Evolutionary conservation across 2,888 invertebrate species (phyloP), one percentile per base, ranked within the genome.

Genomic region (Xanthia togata): DNA sequence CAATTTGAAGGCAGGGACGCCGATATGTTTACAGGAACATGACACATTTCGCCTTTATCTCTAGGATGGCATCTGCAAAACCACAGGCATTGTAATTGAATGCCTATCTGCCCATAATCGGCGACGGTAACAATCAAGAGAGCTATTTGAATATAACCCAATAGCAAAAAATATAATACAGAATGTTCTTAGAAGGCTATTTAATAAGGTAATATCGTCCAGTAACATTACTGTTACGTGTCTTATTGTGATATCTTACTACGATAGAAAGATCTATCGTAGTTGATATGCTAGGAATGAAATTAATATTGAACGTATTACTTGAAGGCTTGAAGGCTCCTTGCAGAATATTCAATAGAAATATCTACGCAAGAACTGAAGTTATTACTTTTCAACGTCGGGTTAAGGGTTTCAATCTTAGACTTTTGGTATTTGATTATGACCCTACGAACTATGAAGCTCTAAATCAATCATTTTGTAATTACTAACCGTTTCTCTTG

Each of bases 341-440:
- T 47, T 41, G 41, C 35, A 44, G 71, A 44, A 71, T 35, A 72
- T 65, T 72, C 50, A 65, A 4, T 5, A 35, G 41, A 41, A 23
- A 55, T 75, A 31, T 2, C 31, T 31, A 41, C 2, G 17, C 53
- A 31, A 20, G 44, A 57, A 70, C 38, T n/a, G 35, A 55, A 77
- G 77, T 44, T 76, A 68, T 68, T 53, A 59, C 57, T 76, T 67
- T 68, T 76, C 50, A 76, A 59, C 20, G 8, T 5, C 17, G 20
- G 14, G n/a, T 20, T 31, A 57, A 55, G 57, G 2, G n/a, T 55
- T 47, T 55, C 0, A 5, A 59, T 59, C 20, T 35, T 26, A 41
- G 41, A 41, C 8, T 38, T 77, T 41, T 50, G 20, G 12, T 38
- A 44, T 12, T 11, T 26, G 4, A 20, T 17, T 65, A 0, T 50